These are phyloP conservation scores for Thalassarche chlororhynchos DNA, from an alignment of 2,113 vertebrate species.

Conservation along the genomic window DNA sequence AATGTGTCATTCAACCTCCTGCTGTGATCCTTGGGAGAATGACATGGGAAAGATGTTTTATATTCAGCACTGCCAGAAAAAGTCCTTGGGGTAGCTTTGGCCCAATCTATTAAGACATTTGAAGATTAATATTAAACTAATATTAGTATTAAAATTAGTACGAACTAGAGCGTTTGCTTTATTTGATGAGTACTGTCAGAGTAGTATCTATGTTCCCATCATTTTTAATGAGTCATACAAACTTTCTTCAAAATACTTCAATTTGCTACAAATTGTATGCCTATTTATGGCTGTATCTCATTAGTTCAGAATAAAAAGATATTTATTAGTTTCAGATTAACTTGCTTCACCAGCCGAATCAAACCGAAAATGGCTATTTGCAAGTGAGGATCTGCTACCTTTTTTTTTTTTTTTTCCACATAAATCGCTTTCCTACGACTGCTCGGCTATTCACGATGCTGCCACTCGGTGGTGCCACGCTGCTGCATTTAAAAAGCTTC, in stretches of 20 bases:
- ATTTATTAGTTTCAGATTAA: not conserved
- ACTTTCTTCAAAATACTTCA: not conserved
- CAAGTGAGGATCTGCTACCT: not conserved
- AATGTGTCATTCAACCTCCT: not conserved
- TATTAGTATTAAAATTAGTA: not conserved
- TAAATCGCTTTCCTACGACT: not conserved
- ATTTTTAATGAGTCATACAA: not conserved
- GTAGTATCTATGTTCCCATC: not conserved
- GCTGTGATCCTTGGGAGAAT: not conserved
- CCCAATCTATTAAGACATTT: not conserved
- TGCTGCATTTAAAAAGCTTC: not conserved
- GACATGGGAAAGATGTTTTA: not conserved
- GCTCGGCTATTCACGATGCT: not conserved
- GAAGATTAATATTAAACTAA: not conserved
- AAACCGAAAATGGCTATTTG: not conserved
- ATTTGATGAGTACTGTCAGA: not conserved
- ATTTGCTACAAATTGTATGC: not conserved
- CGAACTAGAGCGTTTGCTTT: not conserved
- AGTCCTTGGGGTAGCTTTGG: not conserved
- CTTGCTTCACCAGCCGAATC: not conserved
- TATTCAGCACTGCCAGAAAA: not conserved
- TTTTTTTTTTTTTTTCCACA: not conserved
- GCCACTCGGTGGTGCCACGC: constrained; percentile 47
- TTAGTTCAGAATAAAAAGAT: not conserved
- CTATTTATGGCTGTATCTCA: not conserved